These are phyloP conservation scores for Montipora capitata DNA, from an alignment of 92 coral and sea anemone genomes.

Conservation along the genomic window DNA sequence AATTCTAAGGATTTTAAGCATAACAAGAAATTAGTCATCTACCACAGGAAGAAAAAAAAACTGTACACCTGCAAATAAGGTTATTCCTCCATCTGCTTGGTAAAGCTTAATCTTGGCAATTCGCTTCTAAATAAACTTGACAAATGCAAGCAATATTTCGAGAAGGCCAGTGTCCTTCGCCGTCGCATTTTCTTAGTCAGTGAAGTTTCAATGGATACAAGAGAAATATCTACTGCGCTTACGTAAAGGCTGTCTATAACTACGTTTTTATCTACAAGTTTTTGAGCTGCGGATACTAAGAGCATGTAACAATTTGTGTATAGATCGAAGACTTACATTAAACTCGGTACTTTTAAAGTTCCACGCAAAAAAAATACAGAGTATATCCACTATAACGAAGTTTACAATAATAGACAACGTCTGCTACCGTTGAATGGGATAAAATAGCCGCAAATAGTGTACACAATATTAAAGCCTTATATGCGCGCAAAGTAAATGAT, in stretches of 20 bases:
- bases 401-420: no score
- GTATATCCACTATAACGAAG: no score
- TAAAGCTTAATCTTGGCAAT: not conserved
- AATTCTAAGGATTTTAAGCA: not conserved
- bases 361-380: not conserved
- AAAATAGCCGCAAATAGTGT: no score
- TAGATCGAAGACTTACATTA: not conserved
- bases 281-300: not conserved
- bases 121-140: not conserved
- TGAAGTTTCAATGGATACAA: not conserved
- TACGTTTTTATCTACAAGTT: not conserved
- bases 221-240: constrained; percentile 9
- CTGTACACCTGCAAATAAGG: not conserved
- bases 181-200: no score
- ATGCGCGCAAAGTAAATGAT: no score
- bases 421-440: no score
- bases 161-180: no score
- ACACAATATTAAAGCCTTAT: no score
- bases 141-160: not conserved
- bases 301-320: not conserved
- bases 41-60: not conserved
- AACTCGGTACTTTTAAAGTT: no score
- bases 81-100: not conserved
- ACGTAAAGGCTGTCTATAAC: not conserved
- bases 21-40: not conserved